phyloP scores from a whole-genome alignment of 2,888 invertebrate genomes.

The Lasioglossum zephyrum region DNA sequence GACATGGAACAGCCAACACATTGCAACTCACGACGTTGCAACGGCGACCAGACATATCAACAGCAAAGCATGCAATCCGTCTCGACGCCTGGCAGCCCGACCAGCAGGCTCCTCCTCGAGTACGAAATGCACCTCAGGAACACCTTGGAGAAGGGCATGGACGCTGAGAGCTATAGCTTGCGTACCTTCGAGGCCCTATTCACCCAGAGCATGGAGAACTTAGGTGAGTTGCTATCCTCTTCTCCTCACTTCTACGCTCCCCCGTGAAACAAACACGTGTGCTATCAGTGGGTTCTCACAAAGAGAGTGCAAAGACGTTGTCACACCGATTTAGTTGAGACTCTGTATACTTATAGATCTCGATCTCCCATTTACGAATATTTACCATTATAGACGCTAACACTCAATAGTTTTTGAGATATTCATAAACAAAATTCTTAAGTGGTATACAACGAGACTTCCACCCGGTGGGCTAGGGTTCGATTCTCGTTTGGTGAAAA shows the following conservation, averaged over 20 bases:
- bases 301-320: too few species aligned
- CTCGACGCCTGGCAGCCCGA: slow-evolving; percentile 92
- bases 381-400: too few species aligned
- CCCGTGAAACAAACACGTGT: background rate
- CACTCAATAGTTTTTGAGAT: too few species aligned
- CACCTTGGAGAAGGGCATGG: slow-evolving; percentile 97
- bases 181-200: slow-evolving; percentile 97
- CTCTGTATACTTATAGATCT: too few species aligned
- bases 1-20: slow-evolving; percentile 91
- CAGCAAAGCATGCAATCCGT: slow-evolving; percentile 75
- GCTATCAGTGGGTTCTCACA: background rate
- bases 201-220: slow-evolving; percentile 97
- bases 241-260: background rate
- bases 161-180: slow-evolving; percentile 96
- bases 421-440: too few species aligned
- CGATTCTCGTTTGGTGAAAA: too few species aligned
- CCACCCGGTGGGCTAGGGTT: too few species aligned
- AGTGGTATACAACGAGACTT: too few species aligned
- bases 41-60: slow-evolving; percentile 85
- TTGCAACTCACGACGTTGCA: slow-evolving; percentile 85
- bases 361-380: too few species aligned
- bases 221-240: slow-evolving; percentile 87
- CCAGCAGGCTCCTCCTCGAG: slow-evolving; percentile 93
- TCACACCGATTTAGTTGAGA: too few species aligned
- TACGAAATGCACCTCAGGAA: slow-evolving; percentile 97